A percentile compares a stretch with the other conserved stretches of the same genome.
phyloP scores from a whole-genome alignment of 1,140 invertebrate species.

The Metaphire vulgaris region DNA sequence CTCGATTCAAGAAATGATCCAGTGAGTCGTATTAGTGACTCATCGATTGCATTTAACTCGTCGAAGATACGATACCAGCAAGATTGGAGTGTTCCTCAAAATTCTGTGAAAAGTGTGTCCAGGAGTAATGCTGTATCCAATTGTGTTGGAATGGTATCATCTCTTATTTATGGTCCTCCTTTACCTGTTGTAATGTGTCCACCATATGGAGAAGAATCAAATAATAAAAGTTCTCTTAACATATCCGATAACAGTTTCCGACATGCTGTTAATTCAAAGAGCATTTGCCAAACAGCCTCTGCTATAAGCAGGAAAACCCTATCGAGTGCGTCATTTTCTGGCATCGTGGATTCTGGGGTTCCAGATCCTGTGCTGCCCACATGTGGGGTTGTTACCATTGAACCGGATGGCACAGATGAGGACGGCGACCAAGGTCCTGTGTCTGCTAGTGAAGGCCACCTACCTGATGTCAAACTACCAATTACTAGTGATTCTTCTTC shows the following conservation, averaged over 20 bases:
- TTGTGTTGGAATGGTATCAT: background rate
- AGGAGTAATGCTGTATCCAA: background rate
- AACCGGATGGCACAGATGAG: background rate
- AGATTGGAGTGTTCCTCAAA: too few species aligned
- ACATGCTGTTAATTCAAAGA: too few species aligned
- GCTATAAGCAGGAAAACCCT: background rate
- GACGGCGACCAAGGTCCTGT: background rate
- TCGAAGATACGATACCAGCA: background rate
- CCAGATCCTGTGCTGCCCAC: background rate
- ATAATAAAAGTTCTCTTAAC: background rate
- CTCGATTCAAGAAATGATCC: too few species aligned
- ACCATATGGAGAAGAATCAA: background rate
- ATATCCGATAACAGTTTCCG: background rate
- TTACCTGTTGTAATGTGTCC: background rate
- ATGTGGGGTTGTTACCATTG: background rate
- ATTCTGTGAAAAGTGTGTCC: too few species aligned
- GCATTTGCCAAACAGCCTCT: background rate
- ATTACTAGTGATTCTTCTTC: background rate
- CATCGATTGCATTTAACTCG: too few species aligned
- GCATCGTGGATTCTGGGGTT: background rate
- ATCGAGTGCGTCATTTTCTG: background rate
- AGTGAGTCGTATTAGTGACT: too few species aligned
- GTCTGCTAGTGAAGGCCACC: background rate
- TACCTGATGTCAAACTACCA: background rate
- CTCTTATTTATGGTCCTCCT: background rate